Evolutionary conservation across 2,113 vertebrate species (phyloP), one percentile per base, ranked within the genome.

Genomic region (Galbula dea): DNA sequence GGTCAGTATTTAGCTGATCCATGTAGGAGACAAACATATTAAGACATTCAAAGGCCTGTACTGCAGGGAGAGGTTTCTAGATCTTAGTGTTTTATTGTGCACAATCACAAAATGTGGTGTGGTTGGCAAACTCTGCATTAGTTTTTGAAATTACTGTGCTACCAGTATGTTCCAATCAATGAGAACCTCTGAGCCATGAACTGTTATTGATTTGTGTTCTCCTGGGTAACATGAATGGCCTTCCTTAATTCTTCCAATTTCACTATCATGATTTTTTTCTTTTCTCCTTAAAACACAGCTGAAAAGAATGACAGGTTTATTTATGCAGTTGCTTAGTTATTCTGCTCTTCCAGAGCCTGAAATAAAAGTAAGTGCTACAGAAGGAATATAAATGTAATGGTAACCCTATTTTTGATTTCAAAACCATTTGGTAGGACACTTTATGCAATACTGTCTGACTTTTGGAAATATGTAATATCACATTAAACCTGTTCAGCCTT

Each of bases 121-220:
- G 89, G 85, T 89, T 97, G 96, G 96, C 93, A 97, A 97, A 92
- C 73, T 62, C 84, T 95, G 92, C 93, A 86, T 69, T 97, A 95
- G 80, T 90, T 97, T 98, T 97, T 95, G 88, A 97, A 97, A 98
- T 98, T 95, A 97, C 95, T 96, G 88, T 89, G 93, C 97, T 97
- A 96, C 97, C 94, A 97, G 90, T 98, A 97, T 97, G 98, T 99
- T 98, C 98, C 98, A 99, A 98, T 99, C 98, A 98, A 97, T 98
- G 97, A 97, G 97, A 98, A 97, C 93, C 97, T 97, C 93, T 98
- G 97, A 98, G 97, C 98, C 97, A 96, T 98, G 97, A 98, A 98
- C 97, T 97, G 96, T 95, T 98, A 98, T 98, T 98, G 98, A 98
- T 98, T 98, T 96, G 91, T 98, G 89, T 97, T 96, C 95, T 94